A percentile compares a stretch with the other conserved stretches of the same genome.
Conservation (phyloP, 2,797 vertebrate genomes). For the Karalla daura region DNA sequence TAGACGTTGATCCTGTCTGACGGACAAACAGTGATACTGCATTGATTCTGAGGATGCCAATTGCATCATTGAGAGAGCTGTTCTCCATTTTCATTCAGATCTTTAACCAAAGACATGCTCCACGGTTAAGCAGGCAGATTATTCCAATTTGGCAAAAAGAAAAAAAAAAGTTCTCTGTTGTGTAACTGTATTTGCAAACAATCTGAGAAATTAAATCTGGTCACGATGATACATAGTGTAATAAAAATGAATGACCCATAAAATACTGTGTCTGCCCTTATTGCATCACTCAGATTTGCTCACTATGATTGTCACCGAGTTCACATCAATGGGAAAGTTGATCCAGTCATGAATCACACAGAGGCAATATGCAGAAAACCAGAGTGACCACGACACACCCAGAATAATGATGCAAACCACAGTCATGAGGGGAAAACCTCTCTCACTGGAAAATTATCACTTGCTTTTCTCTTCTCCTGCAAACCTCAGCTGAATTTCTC, state of each 20-base stretch:
- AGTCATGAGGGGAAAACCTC: constrained; percentile 41
- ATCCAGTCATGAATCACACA: neutral
- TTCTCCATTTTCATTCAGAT: constrained; percentile 76
- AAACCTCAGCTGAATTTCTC: constrained; percentile 44
- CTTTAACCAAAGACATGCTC: constrained; percentile 82
- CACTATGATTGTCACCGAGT: neutral
- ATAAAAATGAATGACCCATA: constrained; percentile 87
- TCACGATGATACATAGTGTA: constrained; percentile 79
- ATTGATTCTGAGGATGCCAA: constrained; percentile 56
- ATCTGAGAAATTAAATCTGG: constrained; percentile 71
- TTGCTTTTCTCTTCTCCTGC: constrained; percentile 14
- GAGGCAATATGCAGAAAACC: neutral
- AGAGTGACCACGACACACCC: constrained; percentile 7
- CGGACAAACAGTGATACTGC: constrained; percentile 47
- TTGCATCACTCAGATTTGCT: constrained; percentile 1
- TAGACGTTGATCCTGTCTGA: constrained; percentile 47
- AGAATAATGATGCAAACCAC: constrained; percentile 42
- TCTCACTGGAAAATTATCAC: constrained; percentile 46
- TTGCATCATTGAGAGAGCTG: constrained; percentile 62
- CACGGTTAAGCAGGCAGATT: constrained; percentile 69
- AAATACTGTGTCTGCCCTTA: constrained; percentile 35
- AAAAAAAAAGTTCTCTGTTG: constrained; percentile 77
- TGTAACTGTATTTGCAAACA: constrained; percentile 80
- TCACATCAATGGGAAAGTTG: constrained; percentile 11
- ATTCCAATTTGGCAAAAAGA: constrained; percentile 77